These are phyloP conservation scores for Hippasteria phrygiana DNA, from an alignment of 53 echinoderm and acorn worm genomes.

Conservation along the genomic window DNA sequence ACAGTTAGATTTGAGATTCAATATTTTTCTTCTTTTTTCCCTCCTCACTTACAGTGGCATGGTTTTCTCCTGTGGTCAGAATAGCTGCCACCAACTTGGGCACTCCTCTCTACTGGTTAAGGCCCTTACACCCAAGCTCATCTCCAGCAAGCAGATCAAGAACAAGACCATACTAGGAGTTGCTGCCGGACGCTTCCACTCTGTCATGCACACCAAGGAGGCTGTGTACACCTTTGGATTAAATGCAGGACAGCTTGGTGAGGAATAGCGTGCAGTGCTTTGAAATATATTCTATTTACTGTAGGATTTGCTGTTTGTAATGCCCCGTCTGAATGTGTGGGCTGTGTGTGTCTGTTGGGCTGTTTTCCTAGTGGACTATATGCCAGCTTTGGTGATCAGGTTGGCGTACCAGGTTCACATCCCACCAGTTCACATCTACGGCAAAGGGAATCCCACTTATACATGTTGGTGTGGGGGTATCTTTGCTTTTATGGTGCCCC, in stretches of 20 bases:
- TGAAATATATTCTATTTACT: no score
- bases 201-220: conserved; percentile 79
- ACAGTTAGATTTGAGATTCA: not conserved
- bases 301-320: no score
- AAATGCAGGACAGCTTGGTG: conserved; percentile 97
- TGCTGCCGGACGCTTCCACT: conserved; percentile 87
- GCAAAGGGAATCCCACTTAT: no score
- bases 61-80: conserved; percentile 91
- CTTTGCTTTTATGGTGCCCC: no score
- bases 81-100: conserved; percentile 85
- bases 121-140: conserved; percentile 79
- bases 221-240: conserved; percentile 92
- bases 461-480: no score
- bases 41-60: conserved; percentile 70
- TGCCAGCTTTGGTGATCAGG: no score
- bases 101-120: conserved; percentile 76
- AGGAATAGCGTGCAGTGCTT: no score
- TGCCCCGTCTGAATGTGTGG: no score
- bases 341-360: no score
- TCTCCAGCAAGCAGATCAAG: conserved; percentile 79
- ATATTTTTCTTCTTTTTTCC: not conserved
- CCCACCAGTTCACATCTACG: no score
- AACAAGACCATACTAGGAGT: conserved; percentile 75
- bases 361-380: no score
- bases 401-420: no score